Base-by-base conservation (phyloP, 1,140 invertebrate species). In the Lucilia cuprina region DNA sequence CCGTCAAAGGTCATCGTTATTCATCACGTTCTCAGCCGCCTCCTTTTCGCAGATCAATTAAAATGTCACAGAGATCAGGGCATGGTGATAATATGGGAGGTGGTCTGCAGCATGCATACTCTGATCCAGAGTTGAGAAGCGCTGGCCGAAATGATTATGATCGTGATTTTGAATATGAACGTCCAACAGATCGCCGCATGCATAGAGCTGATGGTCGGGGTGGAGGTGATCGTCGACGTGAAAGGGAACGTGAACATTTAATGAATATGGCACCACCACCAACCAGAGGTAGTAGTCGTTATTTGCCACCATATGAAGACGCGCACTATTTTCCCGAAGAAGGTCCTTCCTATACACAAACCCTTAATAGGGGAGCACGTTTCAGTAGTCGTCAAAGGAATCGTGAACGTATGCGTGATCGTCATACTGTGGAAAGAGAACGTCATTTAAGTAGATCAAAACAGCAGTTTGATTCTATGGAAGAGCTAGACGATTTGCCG, bases 41-140 rank as follows among this genome's bases (percentile, higher is more conserved):
- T 2, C 85, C 88, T 83, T 92, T 91, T 35, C 86, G 90, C 0
- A 87, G 90, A 86, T 95, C 95, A 8, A 93, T 94, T 49, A 93
- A 96, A 74, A 92, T 93, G 41, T 96, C 94, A 4, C 94, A 95
- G 80, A 93, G 94, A 84, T 96, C 96, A 4, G 93, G 93, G 0
- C 88, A 88, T 86, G 89, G 90, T 86, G 94, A 93, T 14, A 92
- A 89, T 0, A 19, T 90, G 13, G 88, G 88, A 84, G 84, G 93
- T 92, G 80, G 91, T 86, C 0, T 92, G 2, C 91, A 91, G 77
- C 89, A 93, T 90, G 91, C 93, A 83, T 89, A 94, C 78, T 93
- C 93, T 4, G 93, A 93, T 87, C 93, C 93, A 0, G 93, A 93
- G 77, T 90, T 91, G 3, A 88, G 88, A 9, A 87, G 84, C 3